Evolutionary conservation across 1,140 invertebrate species (phyloP).

Genomic region (Zaprionus vittiger): DNA sequence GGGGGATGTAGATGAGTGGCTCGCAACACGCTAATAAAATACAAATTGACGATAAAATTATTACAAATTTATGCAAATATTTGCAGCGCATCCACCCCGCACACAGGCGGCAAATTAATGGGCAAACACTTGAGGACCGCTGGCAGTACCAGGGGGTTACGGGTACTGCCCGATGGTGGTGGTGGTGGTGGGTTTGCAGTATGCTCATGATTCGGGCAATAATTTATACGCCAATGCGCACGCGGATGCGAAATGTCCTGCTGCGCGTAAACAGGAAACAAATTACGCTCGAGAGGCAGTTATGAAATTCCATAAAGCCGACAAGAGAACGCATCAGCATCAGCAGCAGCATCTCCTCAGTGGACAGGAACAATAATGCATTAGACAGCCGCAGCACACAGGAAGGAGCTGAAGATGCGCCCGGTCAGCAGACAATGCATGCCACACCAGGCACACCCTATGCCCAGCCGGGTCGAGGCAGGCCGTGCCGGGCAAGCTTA

Average conservation of each 20-base stretch:
- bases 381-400: constrained; percentile 66
- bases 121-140: constrained; percentile 68
- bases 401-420: constrained; percentile 36
- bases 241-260: constrained; percentile 73
- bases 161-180: constrained; percentile 18
- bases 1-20: constrained; percentile 48
- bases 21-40: constrained; percentile 79
- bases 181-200: constrained; percentile 30
- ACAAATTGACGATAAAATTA: constrained; percentile 83
- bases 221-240: constrained; percentile 81
- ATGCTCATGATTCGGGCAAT: constrained; percentile 73
- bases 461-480: not conserved
- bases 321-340: not conserved
- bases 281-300: constrained; percentile 82
- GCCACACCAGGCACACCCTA: constrained; percentile 41
- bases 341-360: constrained; percentile 49
- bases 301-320: constrained; percentile 79
- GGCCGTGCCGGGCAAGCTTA: constrained; percentile 19
- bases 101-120: constrained; percentile 71
- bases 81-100: constrained; percentile 63
- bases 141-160: not conserved
- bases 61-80: constrained; percentile 83
- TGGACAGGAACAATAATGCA: constrained; percentile 81
- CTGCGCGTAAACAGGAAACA: constrained; percentile 82
- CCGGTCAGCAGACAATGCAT: constrained; percentile 20